Conservation (phyloP, 1,140 invertebrate species). For the Trachymyrmex cornetzi region DNA sequence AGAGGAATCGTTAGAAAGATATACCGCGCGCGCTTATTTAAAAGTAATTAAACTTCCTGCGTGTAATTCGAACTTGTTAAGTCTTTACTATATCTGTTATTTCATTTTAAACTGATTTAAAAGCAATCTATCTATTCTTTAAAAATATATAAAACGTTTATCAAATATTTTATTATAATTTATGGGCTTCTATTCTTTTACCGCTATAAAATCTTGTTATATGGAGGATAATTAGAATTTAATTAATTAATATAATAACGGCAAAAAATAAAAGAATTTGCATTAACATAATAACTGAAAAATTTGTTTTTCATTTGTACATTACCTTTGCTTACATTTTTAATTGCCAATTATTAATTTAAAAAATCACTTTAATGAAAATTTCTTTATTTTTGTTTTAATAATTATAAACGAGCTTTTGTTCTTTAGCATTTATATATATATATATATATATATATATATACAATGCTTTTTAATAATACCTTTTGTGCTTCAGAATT, state of each 20-base stretch:
- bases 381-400: background rate
- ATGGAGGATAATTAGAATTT: slow-evolving; percentile 1
- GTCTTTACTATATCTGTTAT: background rate
- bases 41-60: slow-evolving; percentile 42
- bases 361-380: background rate
- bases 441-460: too few relatives aligned
- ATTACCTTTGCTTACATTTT: background rate
- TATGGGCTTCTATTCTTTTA: background rate
- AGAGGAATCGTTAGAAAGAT: background rate
- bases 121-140: background rate
- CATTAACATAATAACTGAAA: slow-evolving; percentile 9
- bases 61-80: slow-evolving; percentile 42
- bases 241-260: slow-evolving; percentile 11
- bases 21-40: slow-evolving; percentile 18
- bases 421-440: background rate
- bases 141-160: background rate
- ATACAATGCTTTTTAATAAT: too few relatives aligned
- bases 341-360: slow-evolving; percentile 7
- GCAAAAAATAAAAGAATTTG: background rate
- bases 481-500: too few relatives aligned
- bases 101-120: slow-evolving; percentile 24
- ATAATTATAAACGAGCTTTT: slow-evolving; percentile 16
- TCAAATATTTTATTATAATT: slow-evolving; percentile 11
- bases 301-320: background rate
- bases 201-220: slow-evolving; percentile 1